Conservation (phyloP, 2,888 invertebrate genomes). For the Heteropelma amictum region DNA sequence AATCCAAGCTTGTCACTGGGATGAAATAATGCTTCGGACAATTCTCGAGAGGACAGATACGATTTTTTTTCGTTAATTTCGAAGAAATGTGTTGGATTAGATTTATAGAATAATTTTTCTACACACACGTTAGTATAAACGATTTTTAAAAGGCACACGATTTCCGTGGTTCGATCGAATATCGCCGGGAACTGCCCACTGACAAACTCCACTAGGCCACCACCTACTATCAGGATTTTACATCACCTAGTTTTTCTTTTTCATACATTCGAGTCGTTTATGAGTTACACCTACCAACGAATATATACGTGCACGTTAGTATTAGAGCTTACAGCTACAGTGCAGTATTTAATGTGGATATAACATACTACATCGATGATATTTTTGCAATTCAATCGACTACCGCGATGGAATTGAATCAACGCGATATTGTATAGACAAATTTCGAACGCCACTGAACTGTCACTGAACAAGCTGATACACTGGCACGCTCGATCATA, state of each 20-base stretch:
- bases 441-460: constrained; percentile 24
- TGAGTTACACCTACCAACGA: constrained; percentile 8
- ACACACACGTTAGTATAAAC: no score
- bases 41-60: no score
- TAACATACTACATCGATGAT: constrained; percentile 49
- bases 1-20: no score
- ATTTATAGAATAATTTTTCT: no score
- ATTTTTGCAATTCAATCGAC: constrained; percentile 1
- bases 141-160: neutral
- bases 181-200: constrained; percentile 48
- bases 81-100: no score
- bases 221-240: constrained; percentile 18
- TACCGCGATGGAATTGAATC: neutral
- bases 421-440: constrained; percentile 1
- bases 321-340: constrained; percentile 25
- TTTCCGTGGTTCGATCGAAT: constrained; percentile 9
- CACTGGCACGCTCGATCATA: constrained; percentile 23
- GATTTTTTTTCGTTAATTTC: no score
- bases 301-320: constrained; percentile 16
- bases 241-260: constrained; percentile 19
- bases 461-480: constrained; percentile 12
- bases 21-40: no score
- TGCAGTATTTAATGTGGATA: constrained; percentile 14
- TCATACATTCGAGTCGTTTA: neutral
- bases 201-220: constrained; percentile 28